Evolutionary conservation across 2,797 vertebrate genomes (phyloP), one percentile per base, ranked within the genome.

Genomic region (Lepus oiostolus): DNA sequence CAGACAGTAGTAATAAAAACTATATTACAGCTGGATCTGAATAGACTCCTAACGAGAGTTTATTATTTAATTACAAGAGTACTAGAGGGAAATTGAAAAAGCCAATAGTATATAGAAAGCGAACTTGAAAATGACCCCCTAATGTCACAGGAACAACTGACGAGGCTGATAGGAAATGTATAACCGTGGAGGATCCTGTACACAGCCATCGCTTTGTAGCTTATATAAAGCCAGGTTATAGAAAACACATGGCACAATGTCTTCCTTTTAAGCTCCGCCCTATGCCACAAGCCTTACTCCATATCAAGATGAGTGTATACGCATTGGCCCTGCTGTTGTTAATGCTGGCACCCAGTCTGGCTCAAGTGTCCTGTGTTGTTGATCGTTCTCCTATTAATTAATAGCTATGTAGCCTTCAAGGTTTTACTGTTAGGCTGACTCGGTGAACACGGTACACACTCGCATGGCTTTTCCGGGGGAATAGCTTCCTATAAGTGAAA

Each of bases 401-500:
- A 86, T 85, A 75, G 93, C 85, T 86, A 82, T 58, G 16, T 91
- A 67, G 72, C 58, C 70, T 54, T 91, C 76, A 77, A 16, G 8
- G 32, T 74, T 88, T 93, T 68, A 70, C 54, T 72, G 35, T 90
- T 86, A 28, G 14, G 54, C 28, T 67, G 68, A 72, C 32, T 93
- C 70, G 79, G 68, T 91, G 84, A 95, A 94, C 71, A 93, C 4
- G 42, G 68, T 54, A 81, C n/a, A 95, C 10, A 71, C 26, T 90
- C 52, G 26, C 7, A 9, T 84, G 76, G 87, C 35, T 87, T 90
- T 79, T 93, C 71, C 65, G 67, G 47, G 42, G 42, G n/a, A 52
- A 81, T 88, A 95, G 90, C 76, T 88, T 90, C 58, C 47, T 60
- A 12, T 67, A 95, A 91, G 81, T 77, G 65, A 92, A 88, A 91